phyloP scores from a whole-genome alignment of 2,113 vertebrate species.

The Manacus vitellinus region DNA sequence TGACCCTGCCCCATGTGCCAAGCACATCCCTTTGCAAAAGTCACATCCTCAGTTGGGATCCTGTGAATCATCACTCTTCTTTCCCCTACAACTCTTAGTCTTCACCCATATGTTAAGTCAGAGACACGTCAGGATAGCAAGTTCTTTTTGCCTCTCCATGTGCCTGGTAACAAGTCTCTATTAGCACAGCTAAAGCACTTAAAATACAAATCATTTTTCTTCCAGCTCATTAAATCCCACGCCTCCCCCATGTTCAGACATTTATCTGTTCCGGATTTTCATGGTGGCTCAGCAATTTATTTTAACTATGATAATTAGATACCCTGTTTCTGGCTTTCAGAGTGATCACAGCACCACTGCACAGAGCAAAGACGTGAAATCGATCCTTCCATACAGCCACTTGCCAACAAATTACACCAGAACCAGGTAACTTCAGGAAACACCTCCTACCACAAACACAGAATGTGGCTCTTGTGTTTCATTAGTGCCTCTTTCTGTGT shows the following conservation, averaged over 20 bases:
- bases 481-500: background rate
- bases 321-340: background rate
- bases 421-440: background rate
- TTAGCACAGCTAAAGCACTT: constrained; percentile 38
- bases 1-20: background rate
- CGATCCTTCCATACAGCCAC: background rate
- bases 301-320: constrained; percentile 49
- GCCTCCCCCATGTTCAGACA: constrained; percentile 36
- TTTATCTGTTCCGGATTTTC: constrained; percentile 51
- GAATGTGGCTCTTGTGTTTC: background rate
- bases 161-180: constrained; percentile 32
- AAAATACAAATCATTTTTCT: constrained; percentile 51
- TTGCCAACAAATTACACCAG: background rate
- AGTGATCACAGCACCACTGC: background rate
- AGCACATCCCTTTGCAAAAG: background rate
- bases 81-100: background rate
- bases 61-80: background rate
- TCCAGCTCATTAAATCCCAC: constrained; percentile 51
- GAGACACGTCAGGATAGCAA: background rate
- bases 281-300: constrained; percentile 39
- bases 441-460: background rate
- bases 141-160: constrained; percentile 15
- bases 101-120: constrained; percentile 20
- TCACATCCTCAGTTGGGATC: background rate
- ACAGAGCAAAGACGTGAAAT: background rate